Conservation (phyloP, 2,113 vertebrate species). For the Oryzias curvinotus region DNA sequence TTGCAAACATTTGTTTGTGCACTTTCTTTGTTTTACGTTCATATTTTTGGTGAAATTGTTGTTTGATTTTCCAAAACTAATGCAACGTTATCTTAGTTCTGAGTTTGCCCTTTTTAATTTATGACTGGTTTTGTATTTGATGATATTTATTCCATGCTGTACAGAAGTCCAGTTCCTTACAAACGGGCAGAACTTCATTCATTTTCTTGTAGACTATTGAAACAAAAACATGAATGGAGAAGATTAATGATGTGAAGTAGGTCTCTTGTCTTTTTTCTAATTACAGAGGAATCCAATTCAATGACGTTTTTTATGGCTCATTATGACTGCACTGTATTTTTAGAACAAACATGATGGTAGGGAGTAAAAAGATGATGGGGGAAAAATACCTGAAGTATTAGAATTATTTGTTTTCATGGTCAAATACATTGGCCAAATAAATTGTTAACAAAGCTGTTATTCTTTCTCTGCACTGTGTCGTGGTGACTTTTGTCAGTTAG, state of each 20-base stretch:
- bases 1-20: slow-evolving; percentile 99
- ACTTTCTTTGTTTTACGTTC: slow-evolving; percentile 83
- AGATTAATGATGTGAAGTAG: slow-evolving; percentile 93
- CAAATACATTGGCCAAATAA: slow-evolving; percentile 99
- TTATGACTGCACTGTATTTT: slow-evolving; percentile 99
- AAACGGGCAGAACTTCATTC: slow-evolving; percentile 98
- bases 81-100: slow-evolving; percentile 92
- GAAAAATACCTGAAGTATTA: slow-evolving; percentile 99
- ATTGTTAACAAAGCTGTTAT: slow-evolving; percentile 72
- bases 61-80: slow-evolving; percentile 84
- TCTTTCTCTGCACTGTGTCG: slow-evolving; percentile 40
- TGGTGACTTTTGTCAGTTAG: slow-evolving; percentile 12
- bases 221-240: slow-evolving; percentile 94
- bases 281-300: slow-evolving; percentile 97
- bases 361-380: slow-evolving; percentile 73
- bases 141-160: slow-evolving; percentile 99
- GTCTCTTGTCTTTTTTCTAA: slow-evolving; percentile 81
- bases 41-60: slow-evolving; percentile 88
- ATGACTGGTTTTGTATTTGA: slow-evolving; percentile 98
- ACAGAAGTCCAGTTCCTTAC: slow-evolving; percentile 99
- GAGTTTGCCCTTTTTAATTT: slow-evolving; percentile 98
- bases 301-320: slow-evolving; percentile 89
- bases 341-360: slow-evolving; percentile 85
- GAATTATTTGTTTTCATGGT: slow-evolving; percentile 98
- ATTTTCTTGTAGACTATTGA: slow-evolving; percentile 95